Conservation (phyloP, 2,797 vertebrate genomes). For the Sylvia borin region DNA sequence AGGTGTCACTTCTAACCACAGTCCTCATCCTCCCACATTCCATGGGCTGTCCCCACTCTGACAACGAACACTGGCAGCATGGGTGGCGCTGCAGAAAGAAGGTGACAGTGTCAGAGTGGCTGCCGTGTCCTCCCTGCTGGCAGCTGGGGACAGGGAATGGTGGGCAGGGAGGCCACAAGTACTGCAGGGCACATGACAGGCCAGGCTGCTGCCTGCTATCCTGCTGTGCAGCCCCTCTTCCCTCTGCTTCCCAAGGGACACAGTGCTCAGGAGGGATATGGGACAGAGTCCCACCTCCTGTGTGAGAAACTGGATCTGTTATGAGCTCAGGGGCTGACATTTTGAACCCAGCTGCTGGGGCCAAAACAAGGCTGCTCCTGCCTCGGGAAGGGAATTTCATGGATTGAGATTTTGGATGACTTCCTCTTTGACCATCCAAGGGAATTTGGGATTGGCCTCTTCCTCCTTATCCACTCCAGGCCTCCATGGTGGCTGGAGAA, state of each 20-base stretch:
- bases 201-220: neutral
- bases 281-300: neutral
- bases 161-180: neutral
- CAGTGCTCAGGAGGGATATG: accelerated
- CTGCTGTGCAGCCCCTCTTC: neutral
- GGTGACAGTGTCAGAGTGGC: neutral
- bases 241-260: neutral
- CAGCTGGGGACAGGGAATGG: neutral
- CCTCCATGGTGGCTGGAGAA: accelerated
- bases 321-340: neutral
- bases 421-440: neutral
- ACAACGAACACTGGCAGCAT: accelerated
- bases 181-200: accelerated
- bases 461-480: accelerated
- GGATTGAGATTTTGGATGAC: neutral
- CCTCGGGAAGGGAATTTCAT: accelerated
- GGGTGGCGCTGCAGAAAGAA: neutral
- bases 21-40: accelerated
- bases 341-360: neutral
- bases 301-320: neutral
- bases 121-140: neutral
- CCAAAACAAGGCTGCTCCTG: neutral
- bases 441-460: neutral
- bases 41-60: accelerated
- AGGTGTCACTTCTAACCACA: neutral